Percentiles rank a stretch among this genome's conserved stretches.
phyloP scores from a whole-genome alignment of 2,113 vertebrate species.

The Hemiprocne comata region DNA sequence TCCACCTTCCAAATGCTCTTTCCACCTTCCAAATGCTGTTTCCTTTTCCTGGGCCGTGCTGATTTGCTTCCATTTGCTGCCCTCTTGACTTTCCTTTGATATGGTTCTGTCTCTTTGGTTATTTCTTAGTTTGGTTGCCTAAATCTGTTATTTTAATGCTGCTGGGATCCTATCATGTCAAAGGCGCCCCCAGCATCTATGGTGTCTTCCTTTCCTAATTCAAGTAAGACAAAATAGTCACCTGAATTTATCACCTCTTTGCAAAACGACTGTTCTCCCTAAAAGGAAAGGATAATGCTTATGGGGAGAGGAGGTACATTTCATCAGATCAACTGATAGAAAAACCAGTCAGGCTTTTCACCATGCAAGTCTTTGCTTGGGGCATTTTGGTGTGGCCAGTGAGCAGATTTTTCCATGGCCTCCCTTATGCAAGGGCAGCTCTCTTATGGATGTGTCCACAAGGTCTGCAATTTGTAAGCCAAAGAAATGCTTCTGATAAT shows the following conservation, averaged over 20 bases:
- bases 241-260: not conserved
- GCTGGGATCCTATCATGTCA: not conserved
- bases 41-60: not conserved
- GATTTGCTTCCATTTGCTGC: not conserved
- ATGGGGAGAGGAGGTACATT: not conserved
- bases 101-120: not conserved
- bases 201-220: not conserved
- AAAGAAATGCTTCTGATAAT: not conserved
- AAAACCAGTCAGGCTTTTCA: not conserved
- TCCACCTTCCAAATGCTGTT: no score
- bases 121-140: not conserved
- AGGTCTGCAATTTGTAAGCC: not conserved
- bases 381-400: not conserved
- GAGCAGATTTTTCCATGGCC: not conserved
- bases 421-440: not conserved
- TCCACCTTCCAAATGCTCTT: not conserved
- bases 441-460: accelerated
- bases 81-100: not conserved
- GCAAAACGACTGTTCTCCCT: not conserved
- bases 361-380: not conserved
- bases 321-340: not conserved
- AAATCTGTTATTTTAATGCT: not conserved
- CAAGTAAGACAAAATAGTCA: not conserved
- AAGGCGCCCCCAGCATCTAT: not conserved
- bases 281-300: not conserved